Evolutionary conservation across 92 coral and sea anemone species (phyloP).

Genomic region (Virgularia gustaviana): DNA sequence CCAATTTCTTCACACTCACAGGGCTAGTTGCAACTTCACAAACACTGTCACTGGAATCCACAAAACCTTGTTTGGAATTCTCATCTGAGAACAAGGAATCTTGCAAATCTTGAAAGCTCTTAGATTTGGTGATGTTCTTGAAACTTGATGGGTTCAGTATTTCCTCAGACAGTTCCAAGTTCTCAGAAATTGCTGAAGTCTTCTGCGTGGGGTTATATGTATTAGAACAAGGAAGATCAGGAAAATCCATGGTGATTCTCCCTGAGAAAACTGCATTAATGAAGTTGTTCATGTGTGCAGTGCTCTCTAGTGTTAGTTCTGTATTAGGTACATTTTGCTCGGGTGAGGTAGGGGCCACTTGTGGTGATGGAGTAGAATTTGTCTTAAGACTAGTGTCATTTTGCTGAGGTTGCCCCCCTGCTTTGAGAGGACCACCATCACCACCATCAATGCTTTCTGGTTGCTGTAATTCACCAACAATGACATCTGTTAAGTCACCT

Average conservation of each 20-base stretch:
- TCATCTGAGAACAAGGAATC: background rate
- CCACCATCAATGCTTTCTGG: slow-evolving; percentile 6
- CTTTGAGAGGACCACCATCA: background rate
- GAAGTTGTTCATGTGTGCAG: background rate
- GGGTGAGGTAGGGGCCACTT: slow-evolving; percentile 62
- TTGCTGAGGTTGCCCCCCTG: no score
- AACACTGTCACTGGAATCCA: background rate
- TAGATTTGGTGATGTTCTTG: no score
- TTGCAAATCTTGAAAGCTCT: background rate
- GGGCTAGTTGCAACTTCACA: slow-evolving; percentile 32
- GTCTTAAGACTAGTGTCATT: no score
- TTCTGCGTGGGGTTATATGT: slow-evolving; percentile 33
- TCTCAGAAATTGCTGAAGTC: slow-evolving; percentile 34
- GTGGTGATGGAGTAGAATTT: no score
- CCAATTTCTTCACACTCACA: no score
- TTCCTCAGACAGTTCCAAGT: background rate
- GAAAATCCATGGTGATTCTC: no score
- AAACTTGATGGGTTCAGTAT: no score
- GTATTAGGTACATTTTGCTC: slow-evolving; percentile 84
- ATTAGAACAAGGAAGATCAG: no score
- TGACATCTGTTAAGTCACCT: slow-evolving; percentile 35
- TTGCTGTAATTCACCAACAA: slow-evolving; percentile 18
- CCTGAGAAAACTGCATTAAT: background rate
- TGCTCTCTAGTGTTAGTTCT: background rate
- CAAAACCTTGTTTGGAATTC: slow-evolving; percentile 5